Evolutionary conservation across 1,140 invertebrate species (phyloP).

Genomic region (Zaprionus camerounensis): DNA sequence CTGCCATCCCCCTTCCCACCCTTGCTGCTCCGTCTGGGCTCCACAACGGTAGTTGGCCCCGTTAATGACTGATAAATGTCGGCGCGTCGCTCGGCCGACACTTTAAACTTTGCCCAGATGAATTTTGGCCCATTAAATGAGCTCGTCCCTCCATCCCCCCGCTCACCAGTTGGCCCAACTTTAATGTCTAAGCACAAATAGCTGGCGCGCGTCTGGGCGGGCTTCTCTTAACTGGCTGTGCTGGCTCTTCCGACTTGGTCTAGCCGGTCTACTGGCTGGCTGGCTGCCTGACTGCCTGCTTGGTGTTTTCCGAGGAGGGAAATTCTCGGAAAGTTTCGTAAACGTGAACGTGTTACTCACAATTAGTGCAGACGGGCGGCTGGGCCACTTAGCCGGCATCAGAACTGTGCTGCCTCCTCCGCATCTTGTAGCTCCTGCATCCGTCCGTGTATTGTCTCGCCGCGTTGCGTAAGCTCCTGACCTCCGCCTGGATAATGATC

Average conservation of each 20-base stretch:
- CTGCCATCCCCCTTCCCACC: neutral
- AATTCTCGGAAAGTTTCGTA: constrained; percentile 74
- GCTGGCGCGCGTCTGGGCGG: constrained; percentile 22
- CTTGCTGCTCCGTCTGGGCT: neutral
- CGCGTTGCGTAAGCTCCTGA: constrained; percentile 9
- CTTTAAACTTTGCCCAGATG: constrained; percentile 72
- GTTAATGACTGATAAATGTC: constrained; percentile 74
- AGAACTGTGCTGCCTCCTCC: neutral
- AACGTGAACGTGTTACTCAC: constrained; percentile 78
- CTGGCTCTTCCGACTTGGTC: constrained; percentile 34
- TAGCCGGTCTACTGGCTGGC: constrained; percentile 43
- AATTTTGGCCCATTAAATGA: constrained; percentile 75
- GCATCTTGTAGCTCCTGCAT: neutral
- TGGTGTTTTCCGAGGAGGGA: constrained; percentile 49
- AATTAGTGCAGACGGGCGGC: constrained; percentile 63
- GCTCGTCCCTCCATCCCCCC: neutral
- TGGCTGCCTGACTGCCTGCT: constrained; percentile 18
- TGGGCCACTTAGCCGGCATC: constrained; percentile 63
- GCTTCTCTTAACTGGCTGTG: constrained; percentile 6
- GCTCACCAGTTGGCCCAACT: constrained; percentile 46
- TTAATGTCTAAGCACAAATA: constrained; percentile 72
- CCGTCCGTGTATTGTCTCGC: constrained; percentile 5
- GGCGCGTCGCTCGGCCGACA: constrained; percentile 39
- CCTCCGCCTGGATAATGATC: constrained; percentile 49
- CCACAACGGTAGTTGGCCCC: constrained; percentile 33